Conservation (phyloP, 2,888 invertebrate genomes). For the Pterostichus niger region DNA sequence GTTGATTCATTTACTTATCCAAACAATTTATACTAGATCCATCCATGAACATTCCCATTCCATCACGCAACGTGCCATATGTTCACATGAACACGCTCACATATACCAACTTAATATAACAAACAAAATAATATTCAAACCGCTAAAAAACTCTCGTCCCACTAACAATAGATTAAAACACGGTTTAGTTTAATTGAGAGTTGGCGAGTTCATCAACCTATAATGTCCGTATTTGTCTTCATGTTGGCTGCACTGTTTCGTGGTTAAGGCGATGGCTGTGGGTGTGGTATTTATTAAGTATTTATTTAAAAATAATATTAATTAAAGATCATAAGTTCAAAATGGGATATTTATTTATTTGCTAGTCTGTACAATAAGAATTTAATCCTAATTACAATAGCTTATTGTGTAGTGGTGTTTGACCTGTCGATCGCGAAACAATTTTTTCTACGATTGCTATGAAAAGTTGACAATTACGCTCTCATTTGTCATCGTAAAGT, state of each 20-base stretch:
- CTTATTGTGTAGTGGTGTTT: no score
- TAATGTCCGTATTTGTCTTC: conserved; percentile 37
- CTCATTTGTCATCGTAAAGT: no score
- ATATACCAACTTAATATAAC: conserved; percentile 1
- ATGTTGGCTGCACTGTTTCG: conserved; percentile 18
- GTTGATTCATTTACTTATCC: no score
- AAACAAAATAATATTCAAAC: background rate
- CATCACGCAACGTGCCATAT: conserved; percentile 5
- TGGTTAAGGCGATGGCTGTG: conserved; percentile 1
- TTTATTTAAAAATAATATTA: no score
- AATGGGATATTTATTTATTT: no score
- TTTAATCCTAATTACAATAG: no score
- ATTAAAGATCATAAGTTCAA: no score
- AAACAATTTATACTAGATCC: no score
- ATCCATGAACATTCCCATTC: conserved; percentile 15
- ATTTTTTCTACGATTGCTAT: no score
- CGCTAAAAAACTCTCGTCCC: conserved; percentile 15
- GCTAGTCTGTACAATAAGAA: no score
- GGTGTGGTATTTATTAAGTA: background rate
- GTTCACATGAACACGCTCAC: background rate
- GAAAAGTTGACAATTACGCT: no score
- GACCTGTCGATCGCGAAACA: no score
- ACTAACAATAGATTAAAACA: conserved; percentile 22
- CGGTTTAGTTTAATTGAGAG: conserved; percentile 40
- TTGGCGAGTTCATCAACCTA: conserved; percentile 31